These are phyloP conservation scores for Sminthurinus aureus DNA, from an alignment of 2,888 invertebrate species.

Conservation along the genomic window DNA sequence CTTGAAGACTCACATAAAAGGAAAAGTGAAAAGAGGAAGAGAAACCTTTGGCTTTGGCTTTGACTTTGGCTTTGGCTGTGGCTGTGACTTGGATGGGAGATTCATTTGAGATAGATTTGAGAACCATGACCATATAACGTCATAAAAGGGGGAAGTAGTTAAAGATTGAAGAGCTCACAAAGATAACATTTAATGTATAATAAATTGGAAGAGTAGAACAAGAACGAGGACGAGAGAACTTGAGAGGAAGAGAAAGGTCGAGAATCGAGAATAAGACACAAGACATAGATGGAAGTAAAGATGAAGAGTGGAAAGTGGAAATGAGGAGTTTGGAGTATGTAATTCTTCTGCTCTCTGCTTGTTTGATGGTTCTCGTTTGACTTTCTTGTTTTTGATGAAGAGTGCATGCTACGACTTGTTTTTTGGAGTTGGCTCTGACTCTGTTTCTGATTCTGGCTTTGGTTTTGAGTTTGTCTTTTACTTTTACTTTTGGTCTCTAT, in stretches of 20 bases:
- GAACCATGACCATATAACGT: background rate
- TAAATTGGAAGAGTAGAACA: background rate
- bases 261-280: background rate
- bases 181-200: background rate
- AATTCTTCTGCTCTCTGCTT: too few relatives aligned
- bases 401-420: background rate
- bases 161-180: background rate
- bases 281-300: background rate
- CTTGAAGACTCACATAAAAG: background rate
- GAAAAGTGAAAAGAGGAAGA: background rate
- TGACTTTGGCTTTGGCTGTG: too few relatives aligned
- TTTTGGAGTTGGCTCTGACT: too few relatives aligned
- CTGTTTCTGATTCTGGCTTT: too few relatives aligned
- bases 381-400: slow-evolving; percentile 8
- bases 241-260: background rate
- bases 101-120: too few relatives aligned
- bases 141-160: background rate
- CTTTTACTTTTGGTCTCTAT: too few relatives aligned
- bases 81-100: too few relatives aligned
- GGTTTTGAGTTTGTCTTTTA: too few relatives aligned
- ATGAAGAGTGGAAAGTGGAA: background rate
- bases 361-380: background rate
- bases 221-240: background rate
- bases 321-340: background rate
- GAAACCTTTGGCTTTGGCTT: too few relatives aligned